Evolutionary conservation across 2,113 vertebrate genomes (phyloP).

Genomic region (Oreocharis arfaki): DNA sequence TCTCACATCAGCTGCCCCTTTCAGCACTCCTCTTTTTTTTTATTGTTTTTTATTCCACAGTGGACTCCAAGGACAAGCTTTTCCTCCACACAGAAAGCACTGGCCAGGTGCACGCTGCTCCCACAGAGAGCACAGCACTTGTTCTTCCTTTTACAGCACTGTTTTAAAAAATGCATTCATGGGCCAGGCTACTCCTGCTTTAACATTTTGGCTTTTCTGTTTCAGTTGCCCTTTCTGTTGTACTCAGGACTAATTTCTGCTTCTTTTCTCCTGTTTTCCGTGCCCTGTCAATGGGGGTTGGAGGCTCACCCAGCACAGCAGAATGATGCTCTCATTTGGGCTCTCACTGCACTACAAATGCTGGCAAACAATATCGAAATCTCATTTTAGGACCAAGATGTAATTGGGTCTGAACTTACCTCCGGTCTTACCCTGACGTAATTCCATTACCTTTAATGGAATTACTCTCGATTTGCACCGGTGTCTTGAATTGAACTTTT

Average conservation of each 20-base stretch:
- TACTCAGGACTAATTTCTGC: neutral
- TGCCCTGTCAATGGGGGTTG: neutral
- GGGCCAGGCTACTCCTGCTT: neutral
- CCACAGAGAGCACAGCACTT: neutral
- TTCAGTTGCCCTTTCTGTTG: neutral
- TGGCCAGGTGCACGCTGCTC: neutral
- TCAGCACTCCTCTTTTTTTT: neutral
- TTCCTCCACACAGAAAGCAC: neutral
- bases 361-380: slow-evolving; percentile 29
- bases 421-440: slow-evolving; percentile 19
- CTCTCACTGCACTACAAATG: neutral
- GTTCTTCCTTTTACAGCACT: neutral
- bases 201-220: neutral
- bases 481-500: neutral
- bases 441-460: slow-evolving; percentile 50
- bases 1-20: neutral
- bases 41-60: neutral
- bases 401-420: slow-evolving; percentile 48
- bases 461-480: slow-evolving; percentile 38
- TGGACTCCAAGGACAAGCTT: neutral
- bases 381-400: slow-evolving; percentile 15
- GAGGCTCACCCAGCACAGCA: neutral
- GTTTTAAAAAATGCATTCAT: neutral
- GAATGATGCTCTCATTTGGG: neutral
- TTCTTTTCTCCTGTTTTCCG: neutral